Evolutionary conservation across 2,113 vertebrate genomes (phyloP), one percentile per base, ranked within the genome.

Genomic region (Corapipo altera): DNA sequence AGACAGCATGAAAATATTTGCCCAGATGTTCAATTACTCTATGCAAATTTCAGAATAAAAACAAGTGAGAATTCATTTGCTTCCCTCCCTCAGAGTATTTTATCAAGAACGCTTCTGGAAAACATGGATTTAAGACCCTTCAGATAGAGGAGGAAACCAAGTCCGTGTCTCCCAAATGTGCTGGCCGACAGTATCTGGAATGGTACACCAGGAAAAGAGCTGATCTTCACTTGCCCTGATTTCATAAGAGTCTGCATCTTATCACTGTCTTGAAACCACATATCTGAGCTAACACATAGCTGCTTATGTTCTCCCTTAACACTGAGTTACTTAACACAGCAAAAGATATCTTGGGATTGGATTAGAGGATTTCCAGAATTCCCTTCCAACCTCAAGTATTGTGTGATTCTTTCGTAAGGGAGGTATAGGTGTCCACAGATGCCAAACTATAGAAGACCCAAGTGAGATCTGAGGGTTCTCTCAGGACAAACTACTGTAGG

Each of bases 171-270:
- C n/a, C 46, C 35, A 49, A 21, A 82, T 28, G 22, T 58, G 12
- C 41, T 70, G 49, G 3, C 27, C 84, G 64, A 65, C 41, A 80
- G 30, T 19, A 73, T 55, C 20, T 64, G 15, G 28, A 64, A 54
- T 1, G 1, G 26, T 8, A 76, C 19, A 46, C 7, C 12, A 72
- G 30, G 22, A 54, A 83, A 85, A 72, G 8, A 13, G 8, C 12
- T 69, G 15, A 8, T 66, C 49, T 88, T 57, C 19, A 30, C 17
- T 75, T 52, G 28, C 13, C 2, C 32, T 17, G 0, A 19, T 61
- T 86, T 72, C 58, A 46, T 37, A 32, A 0, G 0, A 46, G 16
- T 28, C 17, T 43, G 20, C 1, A 0, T 58, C 27, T 78, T 71
- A 16, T 32, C 27, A 52, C 22, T 27, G 13, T 51, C 26, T 69